phyloP scores from a whole-genome alignment of 2,113 vertebrate species.

The Hydrolagus affinis region DNA sequence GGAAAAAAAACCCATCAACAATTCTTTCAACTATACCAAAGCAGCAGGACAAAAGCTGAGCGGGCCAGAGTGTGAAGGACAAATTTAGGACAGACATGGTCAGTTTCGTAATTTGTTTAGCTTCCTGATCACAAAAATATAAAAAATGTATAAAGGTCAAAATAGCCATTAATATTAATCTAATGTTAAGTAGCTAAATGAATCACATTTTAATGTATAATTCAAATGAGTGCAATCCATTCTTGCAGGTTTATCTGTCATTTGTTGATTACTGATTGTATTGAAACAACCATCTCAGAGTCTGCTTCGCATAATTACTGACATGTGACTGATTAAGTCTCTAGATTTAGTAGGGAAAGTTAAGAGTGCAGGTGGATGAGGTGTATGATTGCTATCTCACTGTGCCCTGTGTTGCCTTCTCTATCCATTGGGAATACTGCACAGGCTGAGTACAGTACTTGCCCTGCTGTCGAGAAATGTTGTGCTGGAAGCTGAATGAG shows the following conservation, averaged over 20 bases:
- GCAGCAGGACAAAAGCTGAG: too few species aligned
- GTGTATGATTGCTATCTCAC: neutral
- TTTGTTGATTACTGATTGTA: neutral
- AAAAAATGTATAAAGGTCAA: neutral
- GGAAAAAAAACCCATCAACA: too few species aligned
- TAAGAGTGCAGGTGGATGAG: too few species aligned
- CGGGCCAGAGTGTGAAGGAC: too few species aligned
- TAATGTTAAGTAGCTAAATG: neutral
- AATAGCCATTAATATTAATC: neutral
- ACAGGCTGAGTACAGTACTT: neutral
- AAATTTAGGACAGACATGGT: too few species aligned
- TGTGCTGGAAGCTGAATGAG: neutral
- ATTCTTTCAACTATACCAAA: too few species aligned
- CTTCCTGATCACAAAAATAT: neutral
- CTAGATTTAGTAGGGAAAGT: too few species aligned
- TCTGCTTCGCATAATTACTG: too few species aligned
- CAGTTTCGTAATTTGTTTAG: neutral
- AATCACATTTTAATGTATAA: constrained; percentile 1
- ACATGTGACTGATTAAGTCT: too few species aligned
- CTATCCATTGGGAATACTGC: neutral
- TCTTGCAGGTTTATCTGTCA: neutral
- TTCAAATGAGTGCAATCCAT: neutral
- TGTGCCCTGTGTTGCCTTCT: neutral
- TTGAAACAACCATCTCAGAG: neutral
- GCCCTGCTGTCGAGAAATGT: neutral